Evolutionary conservation across 2,888 invertebrate species (phyloP).

Genomic region (Agapetus fuscipes): DNA sequence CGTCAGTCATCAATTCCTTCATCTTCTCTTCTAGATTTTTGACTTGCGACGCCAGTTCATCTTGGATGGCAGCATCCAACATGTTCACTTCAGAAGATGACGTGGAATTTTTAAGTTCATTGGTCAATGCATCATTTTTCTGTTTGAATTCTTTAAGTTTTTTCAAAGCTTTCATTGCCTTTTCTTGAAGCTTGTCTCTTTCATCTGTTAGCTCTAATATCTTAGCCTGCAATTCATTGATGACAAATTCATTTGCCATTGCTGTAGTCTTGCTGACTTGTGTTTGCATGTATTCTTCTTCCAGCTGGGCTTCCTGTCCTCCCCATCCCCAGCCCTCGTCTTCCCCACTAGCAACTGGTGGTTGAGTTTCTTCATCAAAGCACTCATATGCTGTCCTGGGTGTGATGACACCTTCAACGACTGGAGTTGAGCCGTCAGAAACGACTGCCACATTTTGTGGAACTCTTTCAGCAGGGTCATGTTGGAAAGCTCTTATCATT

Average conservation of each 20-base stretch:
- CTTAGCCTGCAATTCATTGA: slow-evolving; percentile 48
- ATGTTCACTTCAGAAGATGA: slow-evolving; percentile 48
- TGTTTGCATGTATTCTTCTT: slow-evolving; percentile 34
- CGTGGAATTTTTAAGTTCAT: slow-evolving; percentile 44
- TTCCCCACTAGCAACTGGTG: no score
- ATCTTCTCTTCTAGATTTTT: slow-evolving; percentile 54
- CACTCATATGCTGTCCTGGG: slow-evolving; percentile 48
- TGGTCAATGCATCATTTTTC: slow-evolving; percentile 50
- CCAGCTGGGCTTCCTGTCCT: slow-evolving; percentile 25
- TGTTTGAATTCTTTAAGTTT: slow-evolving; percentile 77
- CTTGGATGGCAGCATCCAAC: slow-evolving; percentile 69
- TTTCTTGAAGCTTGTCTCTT: slow-evolving; percentile 52
- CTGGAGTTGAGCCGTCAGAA: slow-evolving; percentile 22
- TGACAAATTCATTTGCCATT: slow-evolving; percentile 24
- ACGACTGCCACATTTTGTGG: slow-evolving; percentile 20
- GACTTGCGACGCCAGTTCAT: slow-evolving; percentile 65
- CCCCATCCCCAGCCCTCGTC: slow-evolving; percentile 42
- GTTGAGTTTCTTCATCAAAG: slow-evolving; percentile 34
- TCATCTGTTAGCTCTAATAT: slow-evolving; percentile 50
- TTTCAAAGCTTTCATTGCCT: slow-evolving; percentile 68
- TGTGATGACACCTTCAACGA: slow-evolving; percentile 35
- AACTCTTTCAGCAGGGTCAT: slow-evolving; percentile 15
- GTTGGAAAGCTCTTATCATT: slow-evolving; percentile 27
- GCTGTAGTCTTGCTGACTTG: slow-evolving; percentile 22
- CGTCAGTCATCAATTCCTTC: slow-evolving; percentile 46